These are phyloP conservation scores for Drosophila parthenogenetica DNA, from an alignment of 2,888 invertebrate genomes.

Conservation along the genomic window DNA sequence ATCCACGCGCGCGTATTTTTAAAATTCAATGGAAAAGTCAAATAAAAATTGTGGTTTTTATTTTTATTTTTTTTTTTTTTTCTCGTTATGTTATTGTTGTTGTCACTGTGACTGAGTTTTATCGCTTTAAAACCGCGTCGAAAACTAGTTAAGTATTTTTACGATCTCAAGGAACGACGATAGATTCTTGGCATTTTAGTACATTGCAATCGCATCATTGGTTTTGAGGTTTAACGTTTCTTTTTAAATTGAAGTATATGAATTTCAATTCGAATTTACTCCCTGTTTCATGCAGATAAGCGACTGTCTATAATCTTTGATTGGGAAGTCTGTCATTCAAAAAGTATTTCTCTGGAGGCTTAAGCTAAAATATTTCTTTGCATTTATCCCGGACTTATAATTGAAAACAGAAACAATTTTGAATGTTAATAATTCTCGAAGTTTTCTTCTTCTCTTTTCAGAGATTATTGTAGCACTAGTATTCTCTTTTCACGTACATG, in stretches of 20 bases:
- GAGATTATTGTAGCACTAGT: background rate
- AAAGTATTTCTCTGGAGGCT: no score
- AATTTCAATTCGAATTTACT: background rate
- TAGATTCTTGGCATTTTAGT: slow-evolving; percentile 23
- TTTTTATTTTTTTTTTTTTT: slow-evolving; percentile 28
- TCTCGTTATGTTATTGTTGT: slow-evolving; percentile 28
- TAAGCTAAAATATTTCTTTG: no score
- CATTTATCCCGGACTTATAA: no score
- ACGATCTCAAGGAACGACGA: slow-evolving; percentile 35
- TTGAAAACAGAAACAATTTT: no score
- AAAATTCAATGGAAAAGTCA: slow-evolving; percentile 70
- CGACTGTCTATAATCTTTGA: no score
- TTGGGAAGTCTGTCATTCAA: no score
- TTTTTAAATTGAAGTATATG: background rate
- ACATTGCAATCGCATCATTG: slow-evolving; percentile 30
- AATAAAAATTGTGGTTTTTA: slow-evolving; percentile 63
- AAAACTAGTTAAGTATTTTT: slow-evolving; percentile 66
- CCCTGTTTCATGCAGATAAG: background rate
- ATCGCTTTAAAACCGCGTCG: slow-evolving; percentile 49
- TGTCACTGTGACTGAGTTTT: slow-evolving; percentile 39
- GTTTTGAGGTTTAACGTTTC: slow-evolving; percentile 4
- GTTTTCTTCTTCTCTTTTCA: no score
- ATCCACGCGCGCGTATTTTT: slow-evolving; percentile 53
- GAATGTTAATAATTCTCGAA: no score
- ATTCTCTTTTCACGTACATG: background rate